phyloP scores from a whole-genome alignment of 37 sponge, comb jelly and placozoan genomes.

The Dysidea cf. avara region DNA sequence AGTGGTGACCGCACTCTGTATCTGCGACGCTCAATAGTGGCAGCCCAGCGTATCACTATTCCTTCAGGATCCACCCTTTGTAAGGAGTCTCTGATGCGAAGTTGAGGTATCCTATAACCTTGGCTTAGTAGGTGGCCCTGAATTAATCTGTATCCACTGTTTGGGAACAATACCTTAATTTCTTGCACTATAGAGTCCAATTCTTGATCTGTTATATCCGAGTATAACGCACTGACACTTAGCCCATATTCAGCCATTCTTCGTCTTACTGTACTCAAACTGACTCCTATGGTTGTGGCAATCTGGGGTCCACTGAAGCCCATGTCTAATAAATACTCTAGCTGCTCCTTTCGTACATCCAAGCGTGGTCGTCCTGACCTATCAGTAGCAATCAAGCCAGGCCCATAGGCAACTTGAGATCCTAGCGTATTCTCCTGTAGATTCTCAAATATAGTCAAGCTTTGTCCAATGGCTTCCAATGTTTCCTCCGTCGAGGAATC shows the following conservation, averaged over 20 bases:
- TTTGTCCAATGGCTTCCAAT: neutral
- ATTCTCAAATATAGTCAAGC: neutral
- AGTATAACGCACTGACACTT: neutral
- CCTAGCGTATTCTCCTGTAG: neutral
- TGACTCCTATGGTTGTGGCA: neutral
- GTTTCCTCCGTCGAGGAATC: neutral
- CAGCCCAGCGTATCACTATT: neutral
- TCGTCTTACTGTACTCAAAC: conserved; percentile 2
- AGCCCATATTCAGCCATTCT: conserved; percentile 16
- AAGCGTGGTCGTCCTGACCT: neutral
- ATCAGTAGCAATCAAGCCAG: neutral
- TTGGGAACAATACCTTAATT: neutral
- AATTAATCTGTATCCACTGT: neutral
- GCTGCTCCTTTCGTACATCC: conserved; percentile 2
- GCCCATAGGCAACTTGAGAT: too few relatives aligned
- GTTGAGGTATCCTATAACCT: neutral
- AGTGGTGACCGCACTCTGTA: too few relatives aligned
- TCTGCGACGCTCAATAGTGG: neutral
- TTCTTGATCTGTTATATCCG: conserved; percentile 1
- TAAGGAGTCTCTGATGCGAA: conserved; percentile 8
- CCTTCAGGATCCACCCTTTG: conserved; percentile 12
- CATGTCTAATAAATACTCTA: neutral
- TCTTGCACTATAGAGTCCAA: neutral
- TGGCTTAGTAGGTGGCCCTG: neutral
- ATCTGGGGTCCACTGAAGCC: neutral